phyloP scores from a whole-genome alignment of 2,797 vertebrate species.

The Ambastaia sidthimunki region DNA sequence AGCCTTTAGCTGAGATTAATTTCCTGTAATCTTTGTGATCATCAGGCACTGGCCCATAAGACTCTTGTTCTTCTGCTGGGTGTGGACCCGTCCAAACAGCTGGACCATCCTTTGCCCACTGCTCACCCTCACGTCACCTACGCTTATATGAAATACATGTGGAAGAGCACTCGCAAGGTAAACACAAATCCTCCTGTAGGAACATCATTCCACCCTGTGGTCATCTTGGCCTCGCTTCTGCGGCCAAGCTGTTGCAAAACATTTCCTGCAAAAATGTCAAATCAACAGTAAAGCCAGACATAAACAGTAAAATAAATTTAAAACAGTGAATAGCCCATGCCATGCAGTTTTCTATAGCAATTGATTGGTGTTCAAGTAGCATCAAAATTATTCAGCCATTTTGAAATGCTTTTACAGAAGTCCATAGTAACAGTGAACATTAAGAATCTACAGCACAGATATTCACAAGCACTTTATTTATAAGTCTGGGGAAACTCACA shows the following conservation, averaged over 20 bases:
- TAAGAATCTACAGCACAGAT: too few species aligned
- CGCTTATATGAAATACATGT: constrained; percentile 99
- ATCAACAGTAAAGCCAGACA: too few species aligned
- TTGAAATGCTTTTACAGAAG: too few species aligned
- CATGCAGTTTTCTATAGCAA: too few species aligned
- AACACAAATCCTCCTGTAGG: constrained; percentile 7
- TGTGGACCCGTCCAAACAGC: constrained; percentile 94
- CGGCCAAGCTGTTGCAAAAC: neutral
- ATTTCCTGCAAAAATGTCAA: too few species aligned
- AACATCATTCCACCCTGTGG: neutral
- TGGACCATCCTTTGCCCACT: constrained; percentile 95
- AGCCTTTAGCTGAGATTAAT: neutral
- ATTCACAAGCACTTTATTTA: too few species aligned
- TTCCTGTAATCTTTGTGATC: constrained; percentile 31
- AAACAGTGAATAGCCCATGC: too few species aligned
- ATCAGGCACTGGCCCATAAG: constrained; percentile 95
- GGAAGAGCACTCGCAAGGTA: constrained; percentile 97
- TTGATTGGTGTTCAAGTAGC: too few species aligned
- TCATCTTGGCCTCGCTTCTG: neutral
- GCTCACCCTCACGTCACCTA: constrained; percentile 98
- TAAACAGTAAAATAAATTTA: too few species aligned
- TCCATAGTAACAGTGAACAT: too few species aligned
- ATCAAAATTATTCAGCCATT: too few species aligned
- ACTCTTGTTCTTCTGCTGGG: constrained; percentile 93
- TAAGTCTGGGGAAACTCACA: too few species aligned